Evolutionary conservation across 2,888 invertebrate genomes (phyloP).

Genomic region (Fragum sueziense): DNA sequence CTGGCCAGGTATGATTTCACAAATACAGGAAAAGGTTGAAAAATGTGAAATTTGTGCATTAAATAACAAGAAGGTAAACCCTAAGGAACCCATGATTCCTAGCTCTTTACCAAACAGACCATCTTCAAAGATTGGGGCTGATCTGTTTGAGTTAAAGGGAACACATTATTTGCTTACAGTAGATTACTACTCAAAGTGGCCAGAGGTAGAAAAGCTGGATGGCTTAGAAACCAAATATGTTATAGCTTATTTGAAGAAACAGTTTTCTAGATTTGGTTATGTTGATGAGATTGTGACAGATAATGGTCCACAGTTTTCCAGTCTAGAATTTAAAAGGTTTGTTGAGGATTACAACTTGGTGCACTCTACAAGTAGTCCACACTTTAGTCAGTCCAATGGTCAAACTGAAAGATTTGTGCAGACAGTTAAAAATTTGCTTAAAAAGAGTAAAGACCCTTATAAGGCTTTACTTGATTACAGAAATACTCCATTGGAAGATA

Average conservation of each 20-base stretch:
- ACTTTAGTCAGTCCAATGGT: conserved; percentile 37
- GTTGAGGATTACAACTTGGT: conserved; percentile 25
- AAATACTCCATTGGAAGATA: conserved; percentile 12
- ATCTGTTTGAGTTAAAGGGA: conserved; percentile 41
- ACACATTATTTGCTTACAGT: conserved; percentile 34
- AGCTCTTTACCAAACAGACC: conserved; percentile 35
- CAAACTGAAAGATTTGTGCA: conserved; percentile 40
- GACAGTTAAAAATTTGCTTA: conserved; percentile 34
- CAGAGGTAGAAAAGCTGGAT: conserved; percentile 42
- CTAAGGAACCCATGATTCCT: conserved; percentile 34
- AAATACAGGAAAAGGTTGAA: conserved; percentile 29
- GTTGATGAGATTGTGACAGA: conserved; percentile 27
- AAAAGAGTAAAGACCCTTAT: conserved; percentile 32
- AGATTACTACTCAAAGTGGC: conserved; percentile 50
- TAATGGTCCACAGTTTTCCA: conserved; percentile 42
- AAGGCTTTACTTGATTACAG: conserved; percentile 17
- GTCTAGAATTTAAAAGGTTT: conserved; percentile 31
- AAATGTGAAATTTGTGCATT: conserved; percentile 39
- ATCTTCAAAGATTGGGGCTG: conserved; percentile 35
- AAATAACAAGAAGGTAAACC: conserved; percentile 29
- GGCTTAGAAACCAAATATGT: conserved; percentile 20
- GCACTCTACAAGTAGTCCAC: conserved; percentile 33
- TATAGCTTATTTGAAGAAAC: conserved; percentile 39
- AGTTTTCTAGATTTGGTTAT: conserved; percentile 29
- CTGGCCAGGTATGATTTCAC: conserved; percentile 24